A percentile compares a stretch with the other conserved stretches of the same genome.
These are phyloP conservation scores for Pectinophora gossypiella DNA, from an alignment of 1,140 invertebrate genomes.

Conservation along the genomic window DNA sequence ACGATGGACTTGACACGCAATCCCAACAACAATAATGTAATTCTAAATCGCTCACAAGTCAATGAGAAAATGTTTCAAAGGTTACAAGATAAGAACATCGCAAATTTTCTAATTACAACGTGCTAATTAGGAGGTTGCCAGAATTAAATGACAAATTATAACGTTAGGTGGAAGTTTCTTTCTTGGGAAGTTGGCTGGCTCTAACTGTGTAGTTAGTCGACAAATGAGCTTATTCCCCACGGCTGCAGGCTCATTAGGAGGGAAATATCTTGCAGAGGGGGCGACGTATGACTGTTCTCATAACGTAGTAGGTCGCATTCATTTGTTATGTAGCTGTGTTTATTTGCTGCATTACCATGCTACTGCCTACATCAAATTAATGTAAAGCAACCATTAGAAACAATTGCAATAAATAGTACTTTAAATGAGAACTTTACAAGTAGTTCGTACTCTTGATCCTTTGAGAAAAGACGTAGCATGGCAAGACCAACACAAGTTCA, in stretches of 20 bases:
- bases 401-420: too few relatives aligned
- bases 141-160: constrained; percentile 49
- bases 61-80: too few relatives aligned
- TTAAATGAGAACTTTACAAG: too few relatives aligned
- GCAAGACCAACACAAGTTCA: not conserved
- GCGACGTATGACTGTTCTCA: constrained; percentile 3
- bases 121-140: constrained; percentile 22
- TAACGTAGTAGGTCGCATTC: not conserved
- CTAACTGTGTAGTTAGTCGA: constrained; percentile 34
- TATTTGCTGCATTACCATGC: not conserved
- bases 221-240: constrained; percentile 56
- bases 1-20: too few relatives aligned
- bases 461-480: not conserved
- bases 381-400: too few relatives aligned
- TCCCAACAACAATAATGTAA: too few relatives aligned
- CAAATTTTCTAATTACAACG: constrained; percentile 1
- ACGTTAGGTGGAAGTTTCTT: constrained; percentile 43
- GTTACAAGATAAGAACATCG: too few relatives aligned
- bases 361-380: too few relatives aligned
- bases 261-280: constrained; percentile 19
- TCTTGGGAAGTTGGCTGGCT: constrained; percentile 34
- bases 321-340: not conserved
- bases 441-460: not conserved
- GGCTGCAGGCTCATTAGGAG: constrained; percentile 48
- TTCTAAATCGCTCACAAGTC: too few relatives aligned